These are phyloP conservation scores for Dendroctonus ponderosae DNA, from an alignment of 1,140 invertebrate species.

Conservation along the genomic window DNA sequence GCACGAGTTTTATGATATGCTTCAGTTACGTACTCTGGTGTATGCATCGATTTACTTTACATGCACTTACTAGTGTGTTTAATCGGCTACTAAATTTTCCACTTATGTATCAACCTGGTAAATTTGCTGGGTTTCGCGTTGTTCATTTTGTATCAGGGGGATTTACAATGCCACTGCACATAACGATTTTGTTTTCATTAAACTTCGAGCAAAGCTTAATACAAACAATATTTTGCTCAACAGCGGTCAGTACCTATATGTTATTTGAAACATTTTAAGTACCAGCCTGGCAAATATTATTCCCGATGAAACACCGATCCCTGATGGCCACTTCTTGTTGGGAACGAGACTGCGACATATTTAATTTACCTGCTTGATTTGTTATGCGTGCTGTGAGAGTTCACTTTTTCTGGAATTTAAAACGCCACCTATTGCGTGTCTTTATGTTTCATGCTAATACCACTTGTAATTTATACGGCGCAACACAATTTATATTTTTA, in stretches of 20 bases:
- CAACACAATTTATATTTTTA: conserved; percentile 11
- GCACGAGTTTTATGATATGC: conserved; percentile 8
- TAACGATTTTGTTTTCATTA: conserved; percentile 5
- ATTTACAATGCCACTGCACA: conserved; percentile 1
- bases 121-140: conserved; percentile 4
- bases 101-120: conserved; percentile 14
- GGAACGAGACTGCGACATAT: conserved; percentile 3
- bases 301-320: neutral
- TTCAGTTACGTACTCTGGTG: conserved; percentile 1
- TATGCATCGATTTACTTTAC: conserved; percentile 14
- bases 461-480: conserved; percentile 10
- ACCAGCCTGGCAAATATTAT: too few relatives aligned
- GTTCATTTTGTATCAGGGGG: neutral
- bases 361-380: conserved; percentile 7
- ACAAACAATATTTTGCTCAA: too few relatives aligned
- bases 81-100: conserved; percentile 8
- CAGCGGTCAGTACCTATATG: too few relatives aligned
- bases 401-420: conserved; percentile 15
- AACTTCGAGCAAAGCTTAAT: too few relatives aligned
- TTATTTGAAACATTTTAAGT: too few relatives aligned
- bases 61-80: conserved; percentile 16
- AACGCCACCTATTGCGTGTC: conserved; percentile 9
- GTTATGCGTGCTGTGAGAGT: conserved; percentile 13
- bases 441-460: conserved; percentile 12
- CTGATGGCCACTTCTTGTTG: neutral